These are phyloP conservation scores for Brachionus rotundiformis DNA, from an alignment of 1,140 invertebrate genomes.

Conservation along the genomic window DNA sequence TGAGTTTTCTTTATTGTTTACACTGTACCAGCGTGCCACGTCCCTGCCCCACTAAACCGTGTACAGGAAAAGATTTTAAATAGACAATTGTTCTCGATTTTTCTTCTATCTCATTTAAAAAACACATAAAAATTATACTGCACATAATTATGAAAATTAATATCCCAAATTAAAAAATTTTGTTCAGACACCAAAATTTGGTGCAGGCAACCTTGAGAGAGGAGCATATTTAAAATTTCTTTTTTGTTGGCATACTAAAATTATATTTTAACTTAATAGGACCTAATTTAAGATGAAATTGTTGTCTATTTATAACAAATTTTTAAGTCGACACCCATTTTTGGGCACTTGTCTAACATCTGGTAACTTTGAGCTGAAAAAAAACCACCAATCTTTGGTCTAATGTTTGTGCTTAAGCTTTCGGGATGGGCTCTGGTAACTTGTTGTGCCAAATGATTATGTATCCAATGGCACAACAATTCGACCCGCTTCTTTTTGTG, in stretches of 20 bases:
- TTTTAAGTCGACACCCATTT: neutral
- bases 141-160: conserved; percentile 17
- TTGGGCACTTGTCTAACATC: neutral
- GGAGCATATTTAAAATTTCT: conserved; percentile 16
- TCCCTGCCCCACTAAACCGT: neutral
- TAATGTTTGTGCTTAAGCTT: neutral
- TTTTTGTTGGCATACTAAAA: neutral
- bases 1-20: neutral
- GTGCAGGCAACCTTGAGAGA: neutral
- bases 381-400: neutral
- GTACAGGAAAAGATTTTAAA: neutral
- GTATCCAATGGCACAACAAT: neutral
- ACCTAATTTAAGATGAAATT: neutral
- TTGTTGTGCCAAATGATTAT: conserved; percentile 17
- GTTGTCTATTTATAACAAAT: neutral
- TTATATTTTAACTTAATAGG: neutral
- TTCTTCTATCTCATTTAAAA: neutral
- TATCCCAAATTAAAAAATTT: neutral
- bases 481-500: neutral
- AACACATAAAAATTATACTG: neutral
- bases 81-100: neutral
- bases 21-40: neutral
- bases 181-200: neutral
- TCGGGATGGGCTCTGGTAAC: conserved; percentile 23
- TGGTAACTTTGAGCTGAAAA: neutral